Conservation (phyloP, 1,140 invertebrate genomes). For the Monochamus saltuarius region DNA sequence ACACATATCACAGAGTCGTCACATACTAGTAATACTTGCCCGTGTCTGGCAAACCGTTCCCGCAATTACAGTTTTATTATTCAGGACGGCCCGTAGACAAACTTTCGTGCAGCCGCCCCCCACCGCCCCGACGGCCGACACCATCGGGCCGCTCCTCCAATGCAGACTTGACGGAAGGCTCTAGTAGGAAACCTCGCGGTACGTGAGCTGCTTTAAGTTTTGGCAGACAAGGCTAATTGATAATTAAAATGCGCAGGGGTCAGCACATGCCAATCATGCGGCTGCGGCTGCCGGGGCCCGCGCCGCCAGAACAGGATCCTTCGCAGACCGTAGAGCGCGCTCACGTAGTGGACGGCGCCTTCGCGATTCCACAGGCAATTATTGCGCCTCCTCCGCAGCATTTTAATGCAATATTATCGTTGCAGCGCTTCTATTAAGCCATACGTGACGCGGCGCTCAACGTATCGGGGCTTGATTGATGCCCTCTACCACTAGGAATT, state of each 20-base stretch:
- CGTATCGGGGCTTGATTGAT: too few relatives aligned
- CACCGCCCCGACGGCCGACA: too few relatives aligned
- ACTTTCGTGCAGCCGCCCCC: too few relatives aligned
- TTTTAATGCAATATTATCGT: conserved; percentile 4
- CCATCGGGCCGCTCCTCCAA: too few relatives aligned
- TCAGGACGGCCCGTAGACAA: too few relatives aligned
- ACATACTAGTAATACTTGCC: too few relatives aligned
- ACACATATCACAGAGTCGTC: too few relatives aligned
- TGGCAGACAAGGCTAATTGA: conserved; percentile 12
- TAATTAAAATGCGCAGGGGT: conserved; percentile 12
- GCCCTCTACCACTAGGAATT: too few relatives aligned
- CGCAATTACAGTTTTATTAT: too few relatives aligned
- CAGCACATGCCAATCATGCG: conserved; percentile 10
- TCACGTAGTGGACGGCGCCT: conserved; percentile 5
- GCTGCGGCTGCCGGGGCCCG: background rate
- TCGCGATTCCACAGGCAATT: conserved; percentile 7
- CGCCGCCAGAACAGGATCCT: conserved; percentile 2
- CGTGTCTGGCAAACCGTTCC: too few relatives aligned
- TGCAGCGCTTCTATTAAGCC: background rate
- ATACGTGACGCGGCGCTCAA: too few relatives aligned
- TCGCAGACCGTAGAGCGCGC: background rate
- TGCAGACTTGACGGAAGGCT: background rate
- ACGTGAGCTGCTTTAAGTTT: background rate
- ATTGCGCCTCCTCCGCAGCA: conserved; percentile 2
- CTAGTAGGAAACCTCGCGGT: background rate